These are phyloP conservation scores for Desmodus rotundus DNA, from an alignment of 2,113 vertebrate species.

Conservation along the genomic window DNA sequence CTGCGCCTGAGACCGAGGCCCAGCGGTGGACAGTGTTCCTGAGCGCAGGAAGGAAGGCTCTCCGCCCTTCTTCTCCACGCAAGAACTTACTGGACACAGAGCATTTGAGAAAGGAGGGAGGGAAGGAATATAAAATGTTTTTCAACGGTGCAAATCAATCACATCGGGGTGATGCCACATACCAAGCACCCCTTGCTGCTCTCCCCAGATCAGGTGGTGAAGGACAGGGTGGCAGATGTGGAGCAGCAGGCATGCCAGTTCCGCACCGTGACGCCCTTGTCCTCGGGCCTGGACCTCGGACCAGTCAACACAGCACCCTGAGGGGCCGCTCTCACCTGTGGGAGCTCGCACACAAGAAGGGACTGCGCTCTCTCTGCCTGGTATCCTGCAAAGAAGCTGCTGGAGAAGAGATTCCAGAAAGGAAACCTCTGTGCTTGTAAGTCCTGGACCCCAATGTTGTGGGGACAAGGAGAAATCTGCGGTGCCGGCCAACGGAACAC, in stretches of 20 bases:
- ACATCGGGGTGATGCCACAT: neutral
- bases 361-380: neutral
- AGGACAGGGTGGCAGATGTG: neutral
- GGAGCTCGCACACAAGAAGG: fast-evolving
- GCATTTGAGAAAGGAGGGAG: neutral
- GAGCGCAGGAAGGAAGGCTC: neutral
- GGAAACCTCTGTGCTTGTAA: neutral
- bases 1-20: too few species aligned
- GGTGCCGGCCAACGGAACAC: neutral
- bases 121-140: neutral
- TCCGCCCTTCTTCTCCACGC: neutral
- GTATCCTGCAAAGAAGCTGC: neutral
- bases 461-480: neutral
- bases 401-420: neutral
- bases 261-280: fast-evolving
- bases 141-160: neutral
- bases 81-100: neutral
- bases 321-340: neutral
- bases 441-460: neutral
- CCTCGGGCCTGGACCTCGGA: neutral
- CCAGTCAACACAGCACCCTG: too few species aligned
- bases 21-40: neutral
- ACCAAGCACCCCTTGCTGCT: neutral
- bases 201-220: neutral
- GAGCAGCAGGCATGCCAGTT: too few species aligned